These are phyloP conservation scores for Eurystomus gularis DNA, from an alignment of 2,113 vertebrate genomes.

Conservation along the genomic window DNA sequence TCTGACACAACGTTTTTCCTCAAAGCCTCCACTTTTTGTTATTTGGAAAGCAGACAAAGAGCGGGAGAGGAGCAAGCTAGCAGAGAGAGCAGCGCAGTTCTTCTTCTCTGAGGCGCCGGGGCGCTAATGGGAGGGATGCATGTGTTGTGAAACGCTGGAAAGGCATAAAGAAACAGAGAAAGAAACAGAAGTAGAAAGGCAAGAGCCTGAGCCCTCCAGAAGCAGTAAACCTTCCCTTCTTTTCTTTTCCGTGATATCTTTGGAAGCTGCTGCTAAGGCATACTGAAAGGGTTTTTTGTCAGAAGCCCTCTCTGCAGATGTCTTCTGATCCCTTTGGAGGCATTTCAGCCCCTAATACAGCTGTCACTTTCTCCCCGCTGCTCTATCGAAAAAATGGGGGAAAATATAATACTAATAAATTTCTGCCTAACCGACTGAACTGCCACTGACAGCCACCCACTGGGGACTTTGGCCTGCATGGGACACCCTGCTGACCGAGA, in stretches of 20 bases:
- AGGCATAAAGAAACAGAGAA: not conserved
- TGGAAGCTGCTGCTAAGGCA: conserved; percentile 9
- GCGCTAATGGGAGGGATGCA: not conserved
- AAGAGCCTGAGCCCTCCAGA: not conserved
- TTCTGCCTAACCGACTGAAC: not conserved
- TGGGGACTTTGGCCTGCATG: not conserved
- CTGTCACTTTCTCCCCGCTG: conserved; percentile 38
- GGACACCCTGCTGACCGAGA: conserved; percentile 15
- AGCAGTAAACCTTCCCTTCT: conserved; percentile 16
- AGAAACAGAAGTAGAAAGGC: conserved; percentile 2
- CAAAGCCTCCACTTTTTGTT: not conserved
- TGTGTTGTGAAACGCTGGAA: not conserved
- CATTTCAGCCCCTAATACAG: conserved; percentile 45
- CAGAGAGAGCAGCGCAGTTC: not conserved
- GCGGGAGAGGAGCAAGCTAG: not conserved
- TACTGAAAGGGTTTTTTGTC: conserved; percentile 51
- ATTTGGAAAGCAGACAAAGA: not conserved
- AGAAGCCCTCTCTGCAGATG: conserved; percentile 38
- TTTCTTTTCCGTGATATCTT: not conserved
- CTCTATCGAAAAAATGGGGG: not conserved
- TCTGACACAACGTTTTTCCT: not conserved
- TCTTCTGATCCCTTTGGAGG: conserved; percentile 52
- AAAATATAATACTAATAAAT: conserved; percentile 59
- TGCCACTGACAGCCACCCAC: conserved; percentile 46
- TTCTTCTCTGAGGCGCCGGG: not conserved